Base-by-base conservation (phyloP, 2,797 vertebrate species). In the Macrochelys suwanniensis region DNA sequence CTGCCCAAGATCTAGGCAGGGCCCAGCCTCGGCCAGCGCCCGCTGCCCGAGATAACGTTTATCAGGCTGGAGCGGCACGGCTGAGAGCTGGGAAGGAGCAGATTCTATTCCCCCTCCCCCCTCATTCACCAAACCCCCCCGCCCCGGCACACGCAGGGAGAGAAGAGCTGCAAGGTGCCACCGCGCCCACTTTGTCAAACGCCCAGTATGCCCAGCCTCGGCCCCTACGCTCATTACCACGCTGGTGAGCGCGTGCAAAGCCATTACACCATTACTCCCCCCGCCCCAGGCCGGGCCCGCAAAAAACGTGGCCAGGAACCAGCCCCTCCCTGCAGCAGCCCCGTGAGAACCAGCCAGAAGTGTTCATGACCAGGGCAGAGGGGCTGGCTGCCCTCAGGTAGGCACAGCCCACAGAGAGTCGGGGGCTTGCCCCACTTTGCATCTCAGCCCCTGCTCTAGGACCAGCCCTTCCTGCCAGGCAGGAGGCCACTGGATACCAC, bases 21-120 rank as follows among this genome's bases (percentile, higher is more conserved):
- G 13, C 31, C 31, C 31, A 8, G 59, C 59, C 31, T 28, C 15
- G 15, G 59, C 59, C 31, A 33, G 11, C 12, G 1, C 57, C 12
- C 28, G 12, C 12, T 31, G 57, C 28, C 17, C 3, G 61, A 68
- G 59, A 65, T n/a, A 68, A 21, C 8, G 2, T 19, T 37, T 68
- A 37, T 37, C n/a, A 9, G 17, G 1, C 2, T 2, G 2, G 33
- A 0, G 2, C 8, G 2, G 61, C 7, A 12, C 28, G 2, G 57
- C 28, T 59, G 57, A 28, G 11, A 31, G 57, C 28, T 31, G 6
- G 15, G 61, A 26, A 57, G 25, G 56, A 57, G 56, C 31, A 7
- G 61, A n/a, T 17, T 33, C 59, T 65, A n/a, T n/a, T n/a, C 15
- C 59, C 31, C n/a, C n/a, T n/a, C n/a, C 59, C 59, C 6, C 3